Evolutionary conservation across 1,140 invertebrate species (phyloP).

Genomic region (Protaetia brevitarsis): DNA sequence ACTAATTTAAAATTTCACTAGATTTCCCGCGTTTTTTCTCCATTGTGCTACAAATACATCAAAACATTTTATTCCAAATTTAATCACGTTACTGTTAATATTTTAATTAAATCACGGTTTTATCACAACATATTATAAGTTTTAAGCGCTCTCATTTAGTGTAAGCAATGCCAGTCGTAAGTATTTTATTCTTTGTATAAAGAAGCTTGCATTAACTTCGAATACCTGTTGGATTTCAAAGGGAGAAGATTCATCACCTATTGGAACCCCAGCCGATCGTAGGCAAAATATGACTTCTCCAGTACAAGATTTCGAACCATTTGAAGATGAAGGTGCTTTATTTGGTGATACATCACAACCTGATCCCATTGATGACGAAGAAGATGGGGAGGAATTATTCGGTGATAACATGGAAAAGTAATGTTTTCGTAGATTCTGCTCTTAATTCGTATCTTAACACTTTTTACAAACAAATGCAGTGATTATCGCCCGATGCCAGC

Average conservation of each 20-base stretch:
- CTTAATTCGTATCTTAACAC: conserved; percentile 21
- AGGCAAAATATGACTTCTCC: conserved; percentile 63
- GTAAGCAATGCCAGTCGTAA: conserved; percentile 1
- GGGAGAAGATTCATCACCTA: conserved; percentile 28
- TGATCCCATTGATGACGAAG: conserved; percentile 61
- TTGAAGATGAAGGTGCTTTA: conserved; percentile 75
- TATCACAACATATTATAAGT: neutral
- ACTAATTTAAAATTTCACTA: neutral
- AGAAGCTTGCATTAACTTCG: neutral
- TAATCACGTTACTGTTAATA: too few relatives aligned
- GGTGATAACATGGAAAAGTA: conserved; percentile 97
- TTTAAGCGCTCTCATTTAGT: neutral
- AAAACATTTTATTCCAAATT: neutral
- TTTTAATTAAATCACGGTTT: neutral
- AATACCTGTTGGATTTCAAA: conserved; percentile 21
- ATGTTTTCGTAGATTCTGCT: conserved; percentile 30
- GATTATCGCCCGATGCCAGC: conserved; percentile 96
- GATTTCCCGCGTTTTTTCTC: neutral
- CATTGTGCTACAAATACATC: neutral
- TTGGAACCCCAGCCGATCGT: conserved; percentile 19
- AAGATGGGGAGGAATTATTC: conserved; percentile 96
- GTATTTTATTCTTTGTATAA: neutral
- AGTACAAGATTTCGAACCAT: conserved; percentile 70
- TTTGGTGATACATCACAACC: conserved; percentile 55
- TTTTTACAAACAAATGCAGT: conserved; percentile 53